Percentiles rank a stretch among this genome's conserved stretches.
phyloP scores from a whole-genome alignment of 2,888 invertebrate species.

The Miltochrista miniata region DNA sequence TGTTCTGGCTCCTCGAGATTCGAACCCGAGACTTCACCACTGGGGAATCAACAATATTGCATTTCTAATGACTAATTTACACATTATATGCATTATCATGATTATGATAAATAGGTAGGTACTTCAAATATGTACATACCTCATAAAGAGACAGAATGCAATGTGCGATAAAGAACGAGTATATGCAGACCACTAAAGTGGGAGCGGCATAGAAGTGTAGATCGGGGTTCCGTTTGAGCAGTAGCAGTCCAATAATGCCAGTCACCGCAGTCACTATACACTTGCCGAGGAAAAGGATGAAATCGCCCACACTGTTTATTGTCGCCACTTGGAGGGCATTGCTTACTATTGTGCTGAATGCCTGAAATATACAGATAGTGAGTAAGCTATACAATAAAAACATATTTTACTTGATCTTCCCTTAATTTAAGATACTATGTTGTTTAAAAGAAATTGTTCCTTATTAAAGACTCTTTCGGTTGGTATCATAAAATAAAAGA shows the following conservation, averaged over 20 bases:
- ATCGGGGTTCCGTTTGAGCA: constrained; percentile 88
- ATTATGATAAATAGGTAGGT: too few species aligned
- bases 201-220: constrained; percentile 94
- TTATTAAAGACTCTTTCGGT: too few species aligned
- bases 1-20: too few species aligned
- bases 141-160: constrained; percentile 97
- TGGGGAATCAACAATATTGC: too few species aligned
- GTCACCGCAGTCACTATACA: constrained; percentile 91
- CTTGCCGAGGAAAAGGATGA: constrained; percentile 95
- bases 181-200: constrained; percentile 91
- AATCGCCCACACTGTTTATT: constrained; percentile 96
- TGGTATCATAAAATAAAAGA: too few species aligned
- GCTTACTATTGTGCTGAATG: constrained; percentile 92
- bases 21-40: too few species aligned
- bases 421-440: too few species aligned
- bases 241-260: constrained; percentile 88
- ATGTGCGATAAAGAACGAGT: constrained; percentile 96
- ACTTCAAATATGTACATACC: constrained; percentile 77
- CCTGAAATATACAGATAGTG: constrained; percentile 79
- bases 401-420: too few species aligned
- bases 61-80: too few species aligned
- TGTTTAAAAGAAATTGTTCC: too few species aligned
- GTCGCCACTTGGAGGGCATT: constrained; percentile 95
- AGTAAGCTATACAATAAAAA: too few species aligned
- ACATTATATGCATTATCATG: too few species aligned